Conservation (phyloP, 1,140 invertebrate species). For the Coelopa frigida region DNA sequence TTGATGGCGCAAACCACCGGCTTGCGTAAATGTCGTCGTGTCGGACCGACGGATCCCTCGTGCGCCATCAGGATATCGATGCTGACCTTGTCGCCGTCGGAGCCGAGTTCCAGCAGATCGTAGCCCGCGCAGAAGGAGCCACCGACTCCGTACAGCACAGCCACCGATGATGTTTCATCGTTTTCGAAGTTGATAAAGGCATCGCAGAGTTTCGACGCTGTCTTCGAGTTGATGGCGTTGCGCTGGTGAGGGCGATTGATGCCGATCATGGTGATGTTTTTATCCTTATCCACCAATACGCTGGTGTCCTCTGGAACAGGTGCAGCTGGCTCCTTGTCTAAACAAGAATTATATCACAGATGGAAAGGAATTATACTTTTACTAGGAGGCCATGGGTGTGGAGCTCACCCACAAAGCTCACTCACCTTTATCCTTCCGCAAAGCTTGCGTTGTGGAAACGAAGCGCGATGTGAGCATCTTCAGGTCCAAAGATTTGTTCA, state of each 20-base stretch:
- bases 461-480: no score
- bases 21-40: slow-evolving; percentile 62
- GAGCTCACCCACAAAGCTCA: no score
- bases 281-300: slow-evolving; percentile 45
- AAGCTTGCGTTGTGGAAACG: no score
- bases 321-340: no score
- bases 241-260: slow-evolving; percentile 76
- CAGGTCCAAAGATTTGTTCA: no score
- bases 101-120: slow-evolving; percentile 64
- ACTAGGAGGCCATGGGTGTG: no score
- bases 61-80: slow-evolving; percentile 37
- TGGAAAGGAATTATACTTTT: no score
- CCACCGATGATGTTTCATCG: slow-evolving; percentile 59
- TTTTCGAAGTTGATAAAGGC: slow-evolving; percentile 75
- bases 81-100: slow-evolving; percentile 29
- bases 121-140: slow-evolving; percentile 88
- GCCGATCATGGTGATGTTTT: slow-evolving; percentile 66
- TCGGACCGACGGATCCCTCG: slow-evolving; percentile 50
- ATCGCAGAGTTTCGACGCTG: slow-evolving; percentile 57
- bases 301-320: neutral
- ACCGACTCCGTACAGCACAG: slow-evolving; percentile 78
- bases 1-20: slow-evolving; percentile 77
- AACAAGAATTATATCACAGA: no score
- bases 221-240: slow-evolving; percentile 69
- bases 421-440: no score